Conservation (phyloP, 2,888 invertebrate genomes). For the Rutpela maculata region DNA sequence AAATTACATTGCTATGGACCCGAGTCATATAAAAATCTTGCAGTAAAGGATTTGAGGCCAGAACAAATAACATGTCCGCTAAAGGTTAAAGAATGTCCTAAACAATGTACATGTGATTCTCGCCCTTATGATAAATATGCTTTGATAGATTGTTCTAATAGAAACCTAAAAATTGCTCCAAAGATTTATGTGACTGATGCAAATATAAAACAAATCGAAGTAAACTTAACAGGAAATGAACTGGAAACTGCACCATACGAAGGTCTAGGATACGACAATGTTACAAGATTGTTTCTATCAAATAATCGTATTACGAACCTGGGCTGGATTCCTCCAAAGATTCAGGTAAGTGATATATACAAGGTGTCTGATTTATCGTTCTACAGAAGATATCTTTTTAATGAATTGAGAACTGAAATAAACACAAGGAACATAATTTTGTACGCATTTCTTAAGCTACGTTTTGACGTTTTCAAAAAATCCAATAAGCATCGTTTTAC, state of each 20-base stretch:
- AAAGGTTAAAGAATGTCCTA: conserved; percentile 73
- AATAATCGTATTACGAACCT: conserved; percentile 54
- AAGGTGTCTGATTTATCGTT: too few relatives aligned
- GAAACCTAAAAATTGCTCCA: conserved; percentile 74
- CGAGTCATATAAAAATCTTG: conserved; percentile 17
- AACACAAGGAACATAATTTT: too few relatives aligned
- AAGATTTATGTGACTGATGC: conserved; percentile 45
- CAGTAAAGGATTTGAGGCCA: conserved; percentile 25
- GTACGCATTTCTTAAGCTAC: too few relatives aligned
- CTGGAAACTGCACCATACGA: conserved; percentile 49
- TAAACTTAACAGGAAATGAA: conserved; percentile 62
- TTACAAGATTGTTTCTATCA: conserved; percentile 74
- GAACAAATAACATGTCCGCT: conserved; percentile 73
- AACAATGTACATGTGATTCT: conserved; percentile 75
- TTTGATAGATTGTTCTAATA: conserved; percentile 76
- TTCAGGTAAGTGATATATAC: conserved; percentile 51
- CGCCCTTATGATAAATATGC: conserved; percentile 74
- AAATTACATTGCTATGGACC: conserved; percentile 75
- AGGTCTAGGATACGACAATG: conserved; percentile 73
- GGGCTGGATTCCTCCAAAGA: conserved; percentile 57
- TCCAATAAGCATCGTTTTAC: too few relatives aligned
- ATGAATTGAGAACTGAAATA: too few relatives aligned
- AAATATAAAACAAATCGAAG: conserved; percentile 54
- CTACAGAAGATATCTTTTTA: too few relatives aligned
- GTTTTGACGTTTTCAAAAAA: too few relatives aligned